Base-by-base conservation (phyloP, 2,113 vertebrate genomes). In the Pristiophorus japonicus region DNA sequence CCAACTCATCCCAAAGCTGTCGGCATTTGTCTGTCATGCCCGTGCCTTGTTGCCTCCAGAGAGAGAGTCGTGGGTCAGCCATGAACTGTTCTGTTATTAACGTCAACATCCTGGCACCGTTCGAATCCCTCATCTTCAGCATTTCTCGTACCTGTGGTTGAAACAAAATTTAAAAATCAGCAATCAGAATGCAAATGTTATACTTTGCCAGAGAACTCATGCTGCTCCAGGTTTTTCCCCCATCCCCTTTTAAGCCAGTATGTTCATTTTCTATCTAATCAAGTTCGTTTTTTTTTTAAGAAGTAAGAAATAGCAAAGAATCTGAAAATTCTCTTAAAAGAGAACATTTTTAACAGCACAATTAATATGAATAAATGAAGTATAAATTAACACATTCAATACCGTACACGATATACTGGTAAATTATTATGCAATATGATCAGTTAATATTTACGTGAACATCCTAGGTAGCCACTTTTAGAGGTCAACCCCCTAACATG, bases 81-180 rank as follows among this genome's bases (percentile, higher is more conserved):
- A 99, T 99, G 95, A 99, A 99, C 97, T 99, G 99, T 95, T 99
- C 99, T 0, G 99, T 99, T 96, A 99, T 99, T 96, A 99, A 95
- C 0, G 99, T 99, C 96, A 99, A 97, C 99, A 99, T 99, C 96
- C 99, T 98, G 95, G 99, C 99, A 38, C 99, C 99, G 0, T 99
- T 99, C 88, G 99, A 99, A 97, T 99, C 99, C 96, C 99, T 97
- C 99, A 99, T 99, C 95, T 98, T 98, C 91, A 99, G 97, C 99
- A 99, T 99, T 97, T 99, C 99, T 95, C 99, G 98, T 95, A 99
- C 99, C 95, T 95, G 55, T 34, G 47, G n/a, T 34, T 8, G 18
- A 70, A 18, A 38, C 81, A 88, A 12, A 30, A 90, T 59, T 34
- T 59, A 90, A 90, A 90, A 47, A 55, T 59, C 63, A 70, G 30